Evolutionary conservation across 1,140 invertebrate species (phyloP).

Genomic region (Drosophila persimilis): DNA sequence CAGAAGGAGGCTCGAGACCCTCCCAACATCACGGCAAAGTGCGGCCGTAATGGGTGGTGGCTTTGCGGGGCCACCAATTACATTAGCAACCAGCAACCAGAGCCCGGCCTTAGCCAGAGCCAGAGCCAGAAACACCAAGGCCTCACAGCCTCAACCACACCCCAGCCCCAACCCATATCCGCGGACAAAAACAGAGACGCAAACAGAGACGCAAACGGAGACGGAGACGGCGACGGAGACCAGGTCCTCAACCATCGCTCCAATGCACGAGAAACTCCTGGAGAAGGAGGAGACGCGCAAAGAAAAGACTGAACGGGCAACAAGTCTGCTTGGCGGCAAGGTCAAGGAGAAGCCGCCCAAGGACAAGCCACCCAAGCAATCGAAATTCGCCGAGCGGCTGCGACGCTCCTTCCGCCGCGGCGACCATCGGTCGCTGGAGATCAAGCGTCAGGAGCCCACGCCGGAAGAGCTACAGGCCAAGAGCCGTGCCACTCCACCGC

Average conservation of each 20-base stretch:
- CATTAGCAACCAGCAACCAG: slow-evolving; percentile 56
- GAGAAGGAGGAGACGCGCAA: slow-evolving; percentile 67
- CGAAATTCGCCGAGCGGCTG: slow-evolving; percentile 71
- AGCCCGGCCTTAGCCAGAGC: slow-evolving; percentile 11
- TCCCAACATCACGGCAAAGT: slow-evolving; percentile 32
- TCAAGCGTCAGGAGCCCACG: slow-evolving; percentile 55
- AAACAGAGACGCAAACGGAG: slow-evolving; percentile 7
- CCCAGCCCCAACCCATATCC: not conserved
- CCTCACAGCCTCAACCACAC: too few species aligned
- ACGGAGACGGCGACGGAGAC: not conserved
- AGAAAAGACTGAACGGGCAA: slow-evolving; percentile 69
- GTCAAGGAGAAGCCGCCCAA: slow-evolving; percentile 62
- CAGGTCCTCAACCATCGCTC: too few species aligned
- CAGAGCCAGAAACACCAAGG: too few species aligned
- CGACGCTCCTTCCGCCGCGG: slow-evolving; percentile 73
- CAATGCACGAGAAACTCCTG: slow-evolving; percentile 79
- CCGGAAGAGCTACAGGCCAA: slow-evolving; percentile 45
- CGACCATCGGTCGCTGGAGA: slow-evolving; percentile 71
- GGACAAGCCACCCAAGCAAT: slow-evolving; percentile 64
- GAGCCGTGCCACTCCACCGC: slow-evolving; percentile 42
- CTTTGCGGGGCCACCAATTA: slow-evolving; percentile 73
- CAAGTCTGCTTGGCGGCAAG: slow-evolving; percentile 57
- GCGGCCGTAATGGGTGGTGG: slow-evolving; percentile 79
- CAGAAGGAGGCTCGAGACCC: not conserved
- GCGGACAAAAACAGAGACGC: not conserved